Evolutionary conservation across 1,140 invertebrate species (phyloP).

Genomic region (Telenomus remus): DNA sequence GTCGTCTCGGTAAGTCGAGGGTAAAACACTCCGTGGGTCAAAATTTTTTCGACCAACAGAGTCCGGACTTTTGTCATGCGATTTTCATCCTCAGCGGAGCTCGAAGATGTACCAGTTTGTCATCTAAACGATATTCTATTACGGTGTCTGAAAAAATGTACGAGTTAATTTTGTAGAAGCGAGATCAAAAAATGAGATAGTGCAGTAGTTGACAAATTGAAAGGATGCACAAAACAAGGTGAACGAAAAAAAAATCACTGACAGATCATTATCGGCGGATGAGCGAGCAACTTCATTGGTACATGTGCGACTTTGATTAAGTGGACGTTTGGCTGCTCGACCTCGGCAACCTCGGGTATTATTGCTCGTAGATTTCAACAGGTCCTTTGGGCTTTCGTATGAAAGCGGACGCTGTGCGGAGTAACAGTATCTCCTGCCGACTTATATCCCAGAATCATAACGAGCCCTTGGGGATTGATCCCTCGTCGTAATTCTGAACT

Average conservation of each 20-base stretch:
- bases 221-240: no score
- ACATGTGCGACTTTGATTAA: conserved; percentile 14
- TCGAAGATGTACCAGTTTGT: no score
- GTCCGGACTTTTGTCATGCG: not conserved
- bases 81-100: not conserved
- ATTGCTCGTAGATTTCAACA: conserved; percentile 29
- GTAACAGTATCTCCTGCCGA: no score
- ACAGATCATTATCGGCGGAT: no score
- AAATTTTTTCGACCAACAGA: not conserved
- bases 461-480: conserved; percentile 10
- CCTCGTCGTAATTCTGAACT: conserved; percentile 39
- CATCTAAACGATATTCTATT: no score
- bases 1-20: conserved; percentile 10
- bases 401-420: not conserved
- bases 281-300: not conserved
- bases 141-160: no score
- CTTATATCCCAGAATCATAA: conserved; percentile 1
- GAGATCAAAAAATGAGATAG: no score
- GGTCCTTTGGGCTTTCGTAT: conserved; percentile 19
- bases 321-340: not conserved
- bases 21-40: not conserved
- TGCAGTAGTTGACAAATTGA: no score
- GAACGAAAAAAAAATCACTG: not conserved
- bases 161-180: no score
- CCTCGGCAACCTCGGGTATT: conserved; percentile 6